Evolutionary conservation across 2,113 vertebrate species (phyloP).

Genomic region (Archocentrus centrarchus): DNA sequence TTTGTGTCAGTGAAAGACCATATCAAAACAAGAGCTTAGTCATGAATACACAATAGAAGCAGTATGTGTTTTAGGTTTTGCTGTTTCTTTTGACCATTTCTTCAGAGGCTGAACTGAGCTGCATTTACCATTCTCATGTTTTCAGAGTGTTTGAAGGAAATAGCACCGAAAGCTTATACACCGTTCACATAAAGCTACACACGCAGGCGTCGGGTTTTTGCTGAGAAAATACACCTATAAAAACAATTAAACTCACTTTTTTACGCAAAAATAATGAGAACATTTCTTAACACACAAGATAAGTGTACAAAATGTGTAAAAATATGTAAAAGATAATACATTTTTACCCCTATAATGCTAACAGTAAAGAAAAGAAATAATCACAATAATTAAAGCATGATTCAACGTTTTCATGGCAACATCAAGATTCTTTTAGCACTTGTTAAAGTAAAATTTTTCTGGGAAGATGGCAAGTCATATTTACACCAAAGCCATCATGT

Average conservation of each 20-base stretch:
- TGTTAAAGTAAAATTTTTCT: background rate
- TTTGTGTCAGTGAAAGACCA: constrained; percentile 75
- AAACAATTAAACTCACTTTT: background rate
- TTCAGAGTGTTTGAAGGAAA: constrained; percentile 39
- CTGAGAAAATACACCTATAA: background rate
- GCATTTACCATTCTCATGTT: constrained; percentile 30
- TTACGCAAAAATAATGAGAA: background rate
- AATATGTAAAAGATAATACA: no score
- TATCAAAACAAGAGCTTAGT: constrained; percentile 71
- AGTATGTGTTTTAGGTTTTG: constrained; percentile 59
- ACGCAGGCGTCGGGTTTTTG: fast-evolving
- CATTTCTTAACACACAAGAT: background rate
- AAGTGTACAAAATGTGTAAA: background rate
- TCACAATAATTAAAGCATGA: background rate
- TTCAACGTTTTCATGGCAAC: background rate
- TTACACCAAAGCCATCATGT: background rate
- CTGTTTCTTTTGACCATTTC: constrained; percentile 45
- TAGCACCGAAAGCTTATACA: background rate
- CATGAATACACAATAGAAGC: constrained; percentile 70
- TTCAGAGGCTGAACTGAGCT: constrained; percentile 19
- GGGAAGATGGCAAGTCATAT: background rate
- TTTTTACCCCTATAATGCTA: no score
- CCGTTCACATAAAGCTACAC: background rate
- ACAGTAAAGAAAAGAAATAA: no score
- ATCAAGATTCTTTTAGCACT: background rate